Base-by-base conservation (phyloP, 2,113 vertebrate species). In the Pelusios castaneus region DNA sequence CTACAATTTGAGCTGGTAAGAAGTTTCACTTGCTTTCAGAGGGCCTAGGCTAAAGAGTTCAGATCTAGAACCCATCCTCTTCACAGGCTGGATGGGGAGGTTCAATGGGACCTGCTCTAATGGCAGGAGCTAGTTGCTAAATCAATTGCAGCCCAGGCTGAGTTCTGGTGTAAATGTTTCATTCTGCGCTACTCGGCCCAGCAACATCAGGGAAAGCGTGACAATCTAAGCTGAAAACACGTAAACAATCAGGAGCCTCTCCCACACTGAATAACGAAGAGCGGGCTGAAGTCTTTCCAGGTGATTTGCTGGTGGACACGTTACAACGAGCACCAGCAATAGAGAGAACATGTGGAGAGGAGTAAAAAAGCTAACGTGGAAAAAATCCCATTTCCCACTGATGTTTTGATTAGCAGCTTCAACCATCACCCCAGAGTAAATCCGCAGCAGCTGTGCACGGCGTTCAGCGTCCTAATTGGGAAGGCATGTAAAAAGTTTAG, bases 401-500 rank as follows among this genome's bases (percentile, higher is more conserved):
- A 10, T 1, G 0, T 3, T 45, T 5, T 16, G 3, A 0, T 0
- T 0, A 47, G 47, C 45, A 4, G 43, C 82, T 75, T 2, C 76
- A 29, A 73, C 70, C 70, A 43, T 22, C 38, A 24, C 5, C 38
- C 70, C 70, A 22, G 21, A 47, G 45, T 6, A 17, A 85, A 89
- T 5, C 55, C 34, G 2, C 87, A 77, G 63, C 60, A 75, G 60
- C 7, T 0, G n/a, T 41, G 45, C 70, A 45, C 4, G 31, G 29
- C 29, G 10, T 21, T 27, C 19, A 54, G 82, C 21, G n/a, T 2
- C 5, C 25, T 1, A 29, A 6, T 3, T 0, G 0, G n/a, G 31
- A 43, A 77, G 75, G 43, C 73, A 2, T 70, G 56, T n/a, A 29
- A 21, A 3, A 55, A 60, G 73, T 2, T 43, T 0, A 0, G 25